These are phyloP conservation scores for Corvus moneduloides DNA, from an alignment of 2,113 vertebrate species.

Conservation along the genomic window DNA sequence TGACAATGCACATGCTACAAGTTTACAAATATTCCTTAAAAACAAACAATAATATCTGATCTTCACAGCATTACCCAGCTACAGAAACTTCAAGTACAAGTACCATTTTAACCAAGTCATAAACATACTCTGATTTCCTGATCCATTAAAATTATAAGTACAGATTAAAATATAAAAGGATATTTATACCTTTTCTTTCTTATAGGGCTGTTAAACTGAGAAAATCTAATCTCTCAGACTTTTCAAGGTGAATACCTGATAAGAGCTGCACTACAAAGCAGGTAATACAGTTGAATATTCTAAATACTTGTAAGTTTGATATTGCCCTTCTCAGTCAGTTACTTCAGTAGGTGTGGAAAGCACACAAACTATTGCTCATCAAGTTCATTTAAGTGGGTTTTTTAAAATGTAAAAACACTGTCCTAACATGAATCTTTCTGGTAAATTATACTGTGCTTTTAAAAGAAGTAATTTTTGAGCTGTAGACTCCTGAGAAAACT, in stretches of 20 bases:
- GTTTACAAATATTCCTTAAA: neutral
- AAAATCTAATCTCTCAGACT: neutral
- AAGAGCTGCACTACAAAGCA: neutral
- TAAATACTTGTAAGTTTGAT: neutral
- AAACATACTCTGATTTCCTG: neutral
- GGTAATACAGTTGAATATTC: neutral
- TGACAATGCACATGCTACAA: neutral
- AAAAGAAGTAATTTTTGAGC: neutral
- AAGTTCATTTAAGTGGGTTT: neutral
- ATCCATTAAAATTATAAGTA: neutral
- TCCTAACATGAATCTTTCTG: neutral
- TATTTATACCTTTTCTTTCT: neutral
- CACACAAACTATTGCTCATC: neutral
- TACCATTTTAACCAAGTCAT: neutral
- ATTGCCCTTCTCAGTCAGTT: neutral
- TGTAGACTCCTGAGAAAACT: neutral
- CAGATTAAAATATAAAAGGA: neutral
- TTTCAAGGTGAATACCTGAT: neutral
- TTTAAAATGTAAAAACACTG: neutral
- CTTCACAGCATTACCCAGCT: neutral
- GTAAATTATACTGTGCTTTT: neutral
- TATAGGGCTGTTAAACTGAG: neutral
- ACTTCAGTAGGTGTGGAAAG: neutral
- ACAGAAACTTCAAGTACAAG: neutral
- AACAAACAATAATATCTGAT: neutral